Base-by-base conservation (phyloP, 2,888 invertebrate species). In the Hipparchia sbordonii region DNA sequence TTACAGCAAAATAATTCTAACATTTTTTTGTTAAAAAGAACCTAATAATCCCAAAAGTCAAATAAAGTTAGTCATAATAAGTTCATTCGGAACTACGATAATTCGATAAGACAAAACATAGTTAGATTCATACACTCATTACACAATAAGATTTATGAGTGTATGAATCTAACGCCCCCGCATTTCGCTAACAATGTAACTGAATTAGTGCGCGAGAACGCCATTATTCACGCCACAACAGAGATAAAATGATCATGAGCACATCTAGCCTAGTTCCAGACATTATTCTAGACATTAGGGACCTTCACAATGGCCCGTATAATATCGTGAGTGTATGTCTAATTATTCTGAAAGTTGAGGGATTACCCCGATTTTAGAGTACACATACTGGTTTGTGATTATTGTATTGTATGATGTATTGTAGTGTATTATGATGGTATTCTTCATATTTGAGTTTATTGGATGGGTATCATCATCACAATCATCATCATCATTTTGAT, bases 221-320 rank as follows among this genome's bases (percentile, higher is more conserved):
- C 65, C 52, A 65, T 65, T 71, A 71, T 71, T 71, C 67, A 71
- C 76, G 74, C 71, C 73, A 72, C 75, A 67, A 33, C 62, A 57
- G 72, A 69, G 66, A 45, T 74, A 67, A 73, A 73, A 73, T 60
- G 71, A 68, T 48, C 73, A 71, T 71, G 67, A 71, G 52, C 62
- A 51, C 62, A 70, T 74, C 69, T 70, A 73, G 66, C 65, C 61
- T 63, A 57, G 56, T 48, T 67, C 39, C 67, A 71, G 70, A 71
- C 67, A 56, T 61, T 54, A 73, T 65, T 65, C 52, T 12, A 65
- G 65, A 65, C 65, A 65, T 65, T 65, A 65, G 65, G 6, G 52
- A 10, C 65, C 33, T 23, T 65, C 65, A 52, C 33, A 65, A 65
- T 52, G 52, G 65, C 52, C 13, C 33, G 23, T 51, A 12, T 65